Evolutionary conservation across 2,797 vertebrate genomes (phyloP), one percentile per base, ranked within the genome.

Genomic region (Diplodus puntazzo): DNA sequence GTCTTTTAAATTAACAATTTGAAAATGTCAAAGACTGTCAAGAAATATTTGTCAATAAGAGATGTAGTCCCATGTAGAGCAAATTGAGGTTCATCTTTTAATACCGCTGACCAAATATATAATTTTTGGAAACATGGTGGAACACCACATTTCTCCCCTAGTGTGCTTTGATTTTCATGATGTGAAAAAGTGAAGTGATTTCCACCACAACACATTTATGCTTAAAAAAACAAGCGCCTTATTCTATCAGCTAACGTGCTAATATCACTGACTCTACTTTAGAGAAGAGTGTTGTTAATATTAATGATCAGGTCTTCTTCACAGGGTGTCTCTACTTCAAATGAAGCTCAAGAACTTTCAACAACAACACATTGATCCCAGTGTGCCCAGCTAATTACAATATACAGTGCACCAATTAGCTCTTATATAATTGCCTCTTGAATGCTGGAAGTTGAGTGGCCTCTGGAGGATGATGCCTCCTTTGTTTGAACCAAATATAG

Each of bases 341-440:
- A 77, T 57, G 16, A 67, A 80, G 14, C 53, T 75, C n/a, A 46
- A 75, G 54, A 78, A 39, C 68, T 54, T 81, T 75, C n/a, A 81
- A 9, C 30, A 89, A 61, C 73, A 76, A 54, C 69, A 69, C 75
- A 66, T 14, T 53, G 64, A 84, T 80, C 55, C 45, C 57, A 66
- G 27, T 16, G 30, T 23, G 49, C 74, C 49, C 55, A 63, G 54
- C 77, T 89, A 88, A 89, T 90, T 82, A 82, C 52, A 83, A 64
- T 58, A 39, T 75, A 79, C 77, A 79, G 23, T 52, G 65, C 72
- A 55, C 68, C 76, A 88, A 84, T 88, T 87, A 89, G 52, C 50
- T 81, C 50, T 67, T 48, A 62, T 81, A 60, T 85, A 89, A 92
- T 81, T 86, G 78, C 73, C 58, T 84, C 48, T 80, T 70, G 67